A percentile compares a stretch with the other conserved stretches of the same genome.
phyloP scores from a whole-genome alignment of 1,140 invertebrate genomes.

The Tribolium castaneum region DNA sequence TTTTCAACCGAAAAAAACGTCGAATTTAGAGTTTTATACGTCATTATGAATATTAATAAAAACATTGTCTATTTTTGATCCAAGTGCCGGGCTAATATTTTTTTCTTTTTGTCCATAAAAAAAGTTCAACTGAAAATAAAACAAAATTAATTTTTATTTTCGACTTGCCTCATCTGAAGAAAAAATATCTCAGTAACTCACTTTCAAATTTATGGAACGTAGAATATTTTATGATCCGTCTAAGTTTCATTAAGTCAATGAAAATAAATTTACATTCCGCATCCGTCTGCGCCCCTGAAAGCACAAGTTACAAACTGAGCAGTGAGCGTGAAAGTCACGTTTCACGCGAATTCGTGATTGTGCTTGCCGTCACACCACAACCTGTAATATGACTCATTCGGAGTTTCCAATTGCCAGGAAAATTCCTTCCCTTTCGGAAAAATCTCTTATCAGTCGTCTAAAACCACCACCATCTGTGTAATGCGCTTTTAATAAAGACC shows the following conservation, averaged over 20 bases:
- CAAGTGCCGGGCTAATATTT: too few species aligned
- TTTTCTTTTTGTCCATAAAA: too few species aligned
- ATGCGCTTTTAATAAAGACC: conserved; percentile 9
- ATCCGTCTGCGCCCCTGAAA: neutral
- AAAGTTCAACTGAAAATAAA: too few species aligned
- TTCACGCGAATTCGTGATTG: conserved; percentile 38
- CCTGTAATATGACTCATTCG: conserved; percentile 31
- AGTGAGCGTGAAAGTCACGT: conserved; percentile 32
- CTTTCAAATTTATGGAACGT: too few species aligned
- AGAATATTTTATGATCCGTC: neutral
- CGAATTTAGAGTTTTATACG: too few species aligned
- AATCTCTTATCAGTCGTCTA: neutral
- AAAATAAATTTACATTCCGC: conserved; percentile 16
- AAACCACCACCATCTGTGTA: neutral
- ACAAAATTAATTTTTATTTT: too few species aligned
- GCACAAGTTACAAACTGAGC: neutral
- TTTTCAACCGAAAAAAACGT: too few species aligned
- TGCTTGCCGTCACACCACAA: neutral
- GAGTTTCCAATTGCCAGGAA: conserved; percentile 13
- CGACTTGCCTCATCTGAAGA: too few species aligned
- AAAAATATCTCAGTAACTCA: too few species aligned
- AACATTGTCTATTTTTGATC: too few species aligned
- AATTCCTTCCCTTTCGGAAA: neutral
- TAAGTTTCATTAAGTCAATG: conserved; percentile 4
- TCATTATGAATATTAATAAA: too few species aligned